A percentile compares a stretch with the other conserved stretches of the same genome.
phyloP scores from a whole-genome alignment of 1,140 invertebrate genomes.

The Eulimnadia texana region DNA sequence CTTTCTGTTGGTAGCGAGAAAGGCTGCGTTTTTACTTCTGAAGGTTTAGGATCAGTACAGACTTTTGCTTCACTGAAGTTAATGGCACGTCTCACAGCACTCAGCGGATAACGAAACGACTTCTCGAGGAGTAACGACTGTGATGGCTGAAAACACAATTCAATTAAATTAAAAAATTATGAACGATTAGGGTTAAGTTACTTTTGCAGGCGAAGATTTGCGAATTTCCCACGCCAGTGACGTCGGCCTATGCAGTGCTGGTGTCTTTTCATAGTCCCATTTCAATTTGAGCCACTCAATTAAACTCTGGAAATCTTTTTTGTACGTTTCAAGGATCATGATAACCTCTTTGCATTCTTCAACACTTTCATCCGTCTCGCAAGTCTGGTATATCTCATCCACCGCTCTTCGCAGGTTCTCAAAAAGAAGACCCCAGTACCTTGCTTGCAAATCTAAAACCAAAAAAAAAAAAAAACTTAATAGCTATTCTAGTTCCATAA shows the following conservation, averaged over 20 bases:
- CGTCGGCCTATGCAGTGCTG: conserved; percentile 62
- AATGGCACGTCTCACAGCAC: conserved; percentile 2
- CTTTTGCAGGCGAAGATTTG: conserved; percentile 66
- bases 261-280: conserved; percentile 83
- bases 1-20: neutral
- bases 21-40: neutral
- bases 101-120: neutral
- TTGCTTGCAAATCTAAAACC: conserved; percentile 54
- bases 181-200: conserved; percentile 13
- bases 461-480: conserved; percentile 15
- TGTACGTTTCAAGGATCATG: conserved; percentile 83
- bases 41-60: neutral
- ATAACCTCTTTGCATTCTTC: conserved; percentile 67
- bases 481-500: neutral
- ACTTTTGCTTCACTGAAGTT: conserved; percentile 5
- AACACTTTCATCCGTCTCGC: conserved; percentile 45
- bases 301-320: conserved; percentile 78
- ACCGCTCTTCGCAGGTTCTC: conserved; percentile 84
- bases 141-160: neutral
- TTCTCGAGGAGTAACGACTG: conserved; percentile 1
- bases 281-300: conserved; percentile 84
- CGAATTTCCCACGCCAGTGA: conserved; percentile 87
- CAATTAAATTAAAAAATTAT: neutral
- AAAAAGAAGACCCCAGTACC: conserved; percentile 90
- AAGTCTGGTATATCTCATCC: conserved; percentile 48